These are phyloP conservation scores for Corvus hawaiiensis DNA, from an alignment of 2,113 vertebrate genomes.

Conservation along the genomic window DNA sequence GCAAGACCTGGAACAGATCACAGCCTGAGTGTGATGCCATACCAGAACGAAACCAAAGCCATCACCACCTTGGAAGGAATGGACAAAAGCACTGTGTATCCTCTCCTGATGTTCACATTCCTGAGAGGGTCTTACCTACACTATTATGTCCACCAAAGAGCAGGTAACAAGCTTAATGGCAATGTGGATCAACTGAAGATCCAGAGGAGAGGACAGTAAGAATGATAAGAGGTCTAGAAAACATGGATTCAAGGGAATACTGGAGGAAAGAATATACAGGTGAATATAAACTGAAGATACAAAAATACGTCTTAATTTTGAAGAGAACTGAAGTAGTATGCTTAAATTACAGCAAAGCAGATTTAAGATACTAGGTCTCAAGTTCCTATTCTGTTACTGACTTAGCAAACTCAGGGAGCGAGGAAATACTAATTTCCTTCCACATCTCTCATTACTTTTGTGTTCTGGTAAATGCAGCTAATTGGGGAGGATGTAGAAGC, in stretches of 20 bases:
- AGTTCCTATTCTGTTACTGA: background rate
- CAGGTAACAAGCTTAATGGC: background rate
- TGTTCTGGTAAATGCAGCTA: background rate
- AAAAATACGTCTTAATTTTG: background rate
- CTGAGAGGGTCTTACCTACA: background rate
- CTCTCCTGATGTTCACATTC: background rate
- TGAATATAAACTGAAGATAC: background rate
- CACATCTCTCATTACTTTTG: background rate
- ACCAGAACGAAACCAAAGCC: background rate
- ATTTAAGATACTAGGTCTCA: background rate
- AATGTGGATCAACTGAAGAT: background rate
- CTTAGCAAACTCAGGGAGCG: background rate
- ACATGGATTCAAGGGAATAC: background rate
- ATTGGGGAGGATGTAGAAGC: background rate
- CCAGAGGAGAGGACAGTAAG: background rate
- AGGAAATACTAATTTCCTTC: background rate
- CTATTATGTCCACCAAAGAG: background rate
- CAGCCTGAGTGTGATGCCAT: rapidly evolving
- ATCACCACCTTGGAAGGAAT: background rate
- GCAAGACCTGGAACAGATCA: background rate
- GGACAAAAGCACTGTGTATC: background rate
- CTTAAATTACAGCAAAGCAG: background rate
- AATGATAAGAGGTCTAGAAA: background rate
- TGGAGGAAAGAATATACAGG: background rate
- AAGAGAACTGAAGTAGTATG: background rate